Base-by-base conservation (phyloP, 2,888 invertebrate genomes). In the Cybosia mesomella region DNA sequence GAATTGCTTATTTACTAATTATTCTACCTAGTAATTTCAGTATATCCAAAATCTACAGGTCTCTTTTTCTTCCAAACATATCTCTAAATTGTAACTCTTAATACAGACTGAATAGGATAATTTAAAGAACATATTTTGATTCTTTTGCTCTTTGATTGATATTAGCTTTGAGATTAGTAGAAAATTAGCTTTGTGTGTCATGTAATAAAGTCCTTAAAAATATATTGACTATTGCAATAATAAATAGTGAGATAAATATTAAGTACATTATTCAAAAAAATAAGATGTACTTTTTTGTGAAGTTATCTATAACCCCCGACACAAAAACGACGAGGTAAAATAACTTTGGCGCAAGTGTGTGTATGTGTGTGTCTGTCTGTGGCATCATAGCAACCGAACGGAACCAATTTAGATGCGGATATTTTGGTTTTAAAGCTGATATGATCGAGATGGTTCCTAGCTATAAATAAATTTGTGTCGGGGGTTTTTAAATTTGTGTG, bases 41-140 rank as follows among this genome's bases (percentile, higher is more conserved):
- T n/a, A 18, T 9, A 5, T 18, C 34, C 5, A 10, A 32, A 58
- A n/a, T 58, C 10, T 13, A 28, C 3, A 9, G 32, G 13, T 21
- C 34, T n/a, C 10, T 34, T 58, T 34, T 58, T 34, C 11, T 22
- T 43, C 18, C 13, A 21, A 58, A 11, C 5, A 9, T 34, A 34
- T 43, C 18, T 61, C 11, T 28, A 49, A 49, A 28, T 7, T 49
- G n/a, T 49, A 28, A 24, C 24, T 28, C 10, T 15, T 43, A 28
- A 58, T 58, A 58, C 21, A 58, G 58, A 34, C 34, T n/a, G 58
- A 21, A 36, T 58, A 34, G 58, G 32, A n/a, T 34, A 18, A 11
- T n/a, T 34, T n/a, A 34, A 58, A 58, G 11, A 43, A 0, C 0
- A 4, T n/a, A n/a, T n/a, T n/a, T n/a, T n/a, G n/a, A n/a, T n/a